These are phyloP conservation scores for Drosophila repleta DNA, from an alignment of 1,140 invertebrate species.

Conservation along the genomic window DNA sequence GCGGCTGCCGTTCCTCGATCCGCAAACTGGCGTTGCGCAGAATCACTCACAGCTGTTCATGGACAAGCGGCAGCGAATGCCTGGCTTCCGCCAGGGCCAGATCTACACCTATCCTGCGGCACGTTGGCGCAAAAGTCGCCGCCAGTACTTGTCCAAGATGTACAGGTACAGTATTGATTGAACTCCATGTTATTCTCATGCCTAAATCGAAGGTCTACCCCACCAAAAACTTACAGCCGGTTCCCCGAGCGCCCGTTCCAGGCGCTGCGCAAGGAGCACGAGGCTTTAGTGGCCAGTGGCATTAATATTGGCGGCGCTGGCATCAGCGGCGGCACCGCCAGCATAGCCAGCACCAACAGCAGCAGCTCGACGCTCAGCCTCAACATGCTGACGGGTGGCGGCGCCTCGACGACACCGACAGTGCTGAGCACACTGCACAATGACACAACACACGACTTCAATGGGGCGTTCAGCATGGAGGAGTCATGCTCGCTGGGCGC, in stretches of 20 bases:
- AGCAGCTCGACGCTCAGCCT: constrained; percentile 54
- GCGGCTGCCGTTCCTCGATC: constrained; percentile 97
- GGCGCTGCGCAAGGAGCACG: constrained; percentile 79
- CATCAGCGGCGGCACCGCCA: constrained; percentile 9
- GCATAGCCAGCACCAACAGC: constrained; percentile 34
- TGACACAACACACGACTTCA: constrained; percentile 77
- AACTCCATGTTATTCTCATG: background rate
- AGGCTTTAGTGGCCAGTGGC: constrained; percentile 64
- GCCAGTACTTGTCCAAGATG: constrained; percentile 83
- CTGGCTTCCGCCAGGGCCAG: constrained; percentile 94
- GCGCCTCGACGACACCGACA: constrained; percentile 59
- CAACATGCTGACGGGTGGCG: constrained; percentile 60
- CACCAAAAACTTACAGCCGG: constrained; percentile 39
- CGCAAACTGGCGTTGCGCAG: constrained; percentile 97
- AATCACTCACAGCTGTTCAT: constrained; percentile 96
- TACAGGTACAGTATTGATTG: constrained; percentile 65
- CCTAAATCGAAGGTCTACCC: constrained; percentile 1
- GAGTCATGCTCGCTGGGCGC: constrained; percentile 78
- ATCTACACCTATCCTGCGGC: constrained; percentile 95
- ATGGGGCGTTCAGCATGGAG: constrained; percentile 76
- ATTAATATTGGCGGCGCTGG: constrained; percentile 37
- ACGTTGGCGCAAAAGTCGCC: constrained; percentile 81
- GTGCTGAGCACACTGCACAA: constrained; percentile 54
- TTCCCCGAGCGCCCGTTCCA: constrained; percentile 82
- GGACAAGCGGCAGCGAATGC: constrained; percentile 93